A percentile compares a stretch with the other conserved stretches of the same genome.
Evolutionary conservation across 92 coral and sea anemone genomes (phyloP).

Genomic region (Parazoanthus darwini): DNA sequence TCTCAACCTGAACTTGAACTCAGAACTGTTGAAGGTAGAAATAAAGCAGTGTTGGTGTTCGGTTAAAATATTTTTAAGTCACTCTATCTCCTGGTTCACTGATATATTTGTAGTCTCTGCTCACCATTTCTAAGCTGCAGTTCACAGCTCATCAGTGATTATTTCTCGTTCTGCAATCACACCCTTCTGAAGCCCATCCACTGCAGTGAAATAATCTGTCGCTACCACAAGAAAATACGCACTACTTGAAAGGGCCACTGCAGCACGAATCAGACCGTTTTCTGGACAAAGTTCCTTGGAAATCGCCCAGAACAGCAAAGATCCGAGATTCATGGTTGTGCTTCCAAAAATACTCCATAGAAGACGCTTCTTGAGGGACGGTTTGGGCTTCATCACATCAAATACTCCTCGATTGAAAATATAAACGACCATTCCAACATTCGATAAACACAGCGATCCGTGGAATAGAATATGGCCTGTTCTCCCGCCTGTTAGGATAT

Average conservation of each 20-base stretch:
- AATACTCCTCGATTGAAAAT: conserved; percentile 76
- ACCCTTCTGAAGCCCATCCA: conserved; percentile 66
- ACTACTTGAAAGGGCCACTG: conserved; percentile 74
- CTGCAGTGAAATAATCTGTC: conserved; percentile 63
- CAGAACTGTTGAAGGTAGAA: too few species aligned
- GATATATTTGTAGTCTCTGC: background rate
- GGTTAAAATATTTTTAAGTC: too few species aligned
- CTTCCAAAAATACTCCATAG: conserved; percentile 91
- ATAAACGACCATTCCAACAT: conserved; percentile 76
- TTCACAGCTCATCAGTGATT: conserved; percentile 37
- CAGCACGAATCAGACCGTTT: conserved; percentile 73
- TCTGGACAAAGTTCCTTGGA: conserved; percentile 79
- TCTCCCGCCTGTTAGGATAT: conserved; percentile 51
- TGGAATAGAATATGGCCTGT: conserved; percentile 73
- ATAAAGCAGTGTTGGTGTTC: background rate
- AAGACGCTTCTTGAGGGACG: conserved; percentile 71
- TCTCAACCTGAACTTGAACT: too few species aligned
- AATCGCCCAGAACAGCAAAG: conserved; percentile 92
- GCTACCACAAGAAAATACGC: conserved; percentile 76
- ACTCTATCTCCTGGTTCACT: background rate
- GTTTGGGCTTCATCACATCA: conserved; percentile 58
- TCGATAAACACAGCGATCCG: conserved; percentile 75
- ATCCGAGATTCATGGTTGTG: conserved; percentile 85
- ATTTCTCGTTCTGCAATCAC: conserved; percentile 68
- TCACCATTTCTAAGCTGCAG: conserved; percentile 17